phyloP scores from a whole-genome alignment of 2,888 invertebrate species.

The Rugalucina vietnamica region DNA sequence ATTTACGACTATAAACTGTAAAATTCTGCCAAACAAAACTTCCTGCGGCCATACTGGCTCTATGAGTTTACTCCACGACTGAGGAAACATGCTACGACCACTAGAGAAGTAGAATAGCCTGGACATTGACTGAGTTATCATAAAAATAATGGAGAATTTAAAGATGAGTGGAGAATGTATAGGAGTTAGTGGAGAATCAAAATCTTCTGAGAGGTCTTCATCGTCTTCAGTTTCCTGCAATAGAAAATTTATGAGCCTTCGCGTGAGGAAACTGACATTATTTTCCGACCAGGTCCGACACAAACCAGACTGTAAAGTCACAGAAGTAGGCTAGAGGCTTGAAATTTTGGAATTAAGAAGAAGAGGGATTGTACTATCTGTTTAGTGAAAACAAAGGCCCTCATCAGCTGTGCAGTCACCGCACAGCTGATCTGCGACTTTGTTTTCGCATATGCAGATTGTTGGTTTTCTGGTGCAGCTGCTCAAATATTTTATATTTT shows the following conservation, averaged over 20 bases:
- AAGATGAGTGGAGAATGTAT: constrained; percentile 74
- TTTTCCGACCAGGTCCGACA: too few relatives aligned
- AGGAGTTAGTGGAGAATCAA: constrained; percentile 62
- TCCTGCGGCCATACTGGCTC: constrained; percentile 68
- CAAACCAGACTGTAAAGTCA: too few relatives aligned
- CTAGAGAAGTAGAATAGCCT: constrained; percentile 69
- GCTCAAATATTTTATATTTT: too few relatives aligned
- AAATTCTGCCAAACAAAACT: constrained; percentile 68
- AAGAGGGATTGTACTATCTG: too few relatives aligned
- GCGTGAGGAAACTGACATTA: too few relatives aligned
- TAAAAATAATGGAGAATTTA: constrained; percentile 74
- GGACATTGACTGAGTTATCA: constrained; percentile 75
- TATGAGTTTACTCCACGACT: constrained; percentile 46
- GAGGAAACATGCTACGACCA: constrained; percentile 51
- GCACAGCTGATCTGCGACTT: too few relatives aligned
- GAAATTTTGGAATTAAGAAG: too few relatives aligned
- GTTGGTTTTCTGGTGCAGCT: too few relatives aligned
- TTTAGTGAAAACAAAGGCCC: too few relatives aligned
- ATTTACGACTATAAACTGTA: constrained; percentile 72
- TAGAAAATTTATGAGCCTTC: not conserved
- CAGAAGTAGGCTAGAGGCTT: too few relatives aligned
- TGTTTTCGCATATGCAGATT: too few relatives aligned
- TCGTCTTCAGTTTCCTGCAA: constrained; percentile 38
- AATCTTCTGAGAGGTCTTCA: constrained; percentile 54
- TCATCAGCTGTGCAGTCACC: too few relatives aligned